Conservation (phyloP, 2,888 invertebrate genomes). For the Margaritifera margaritifera region DNA sequence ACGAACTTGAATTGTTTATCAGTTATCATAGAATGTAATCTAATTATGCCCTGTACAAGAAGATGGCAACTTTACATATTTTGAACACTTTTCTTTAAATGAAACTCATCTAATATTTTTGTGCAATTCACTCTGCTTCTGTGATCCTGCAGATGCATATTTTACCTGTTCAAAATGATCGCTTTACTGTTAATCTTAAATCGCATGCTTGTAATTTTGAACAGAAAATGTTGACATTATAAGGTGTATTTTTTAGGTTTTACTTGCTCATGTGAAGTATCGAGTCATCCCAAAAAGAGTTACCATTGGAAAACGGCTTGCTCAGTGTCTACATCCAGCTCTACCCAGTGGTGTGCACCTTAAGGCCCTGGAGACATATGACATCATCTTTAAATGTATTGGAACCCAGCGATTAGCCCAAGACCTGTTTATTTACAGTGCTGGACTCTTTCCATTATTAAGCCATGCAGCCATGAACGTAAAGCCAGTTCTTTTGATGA, state of each 20-base stretch:
- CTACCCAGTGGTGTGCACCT: conserved; percentile 92
- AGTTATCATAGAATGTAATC: too few relatives aligned
- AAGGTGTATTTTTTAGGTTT: conserved; percentile 77
- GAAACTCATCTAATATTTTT: too few relatives aligned
- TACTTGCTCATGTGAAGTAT: conserved; percentile 85
- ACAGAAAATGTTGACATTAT: neutral
- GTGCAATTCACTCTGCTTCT: too few relatives aligned
- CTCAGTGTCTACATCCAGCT: conserved; percentile 95
- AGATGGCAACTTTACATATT: too few relatives aligned
- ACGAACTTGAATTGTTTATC: too few relatives aligned
- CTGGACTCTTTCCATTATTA: conserved; percentile 89
- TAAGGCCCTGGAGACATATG: conserved; percentile 92
- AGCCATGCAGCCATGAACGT: conserved; percentile 93
- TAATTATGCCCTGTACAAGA: too few relatives aligned
- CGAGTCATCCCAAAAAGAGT: conserved; percentile 89
- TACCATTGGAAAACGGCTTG: conserved; percentile 90
- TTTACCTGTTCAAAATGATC: neutral
- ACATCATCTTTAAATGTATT: conserved; percentile 90
- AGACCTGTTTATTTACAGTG: conserved; percentile 85
- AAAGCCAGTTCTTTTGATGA: conserved; percentile 83
- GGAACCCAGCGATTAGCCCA: conserved; percentile 85
- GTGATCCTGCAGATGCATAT: neutral
- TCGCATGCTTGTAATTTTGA: neutral
- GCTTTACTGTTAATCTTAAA: neutral
- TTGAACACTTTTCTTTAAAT: too few relatives aligned